These are phyloP conservation scores for Apotomis betuletana DNA, from an alignment of 2,888 invertebrate species.

Conservation along the genomic window DNA sequence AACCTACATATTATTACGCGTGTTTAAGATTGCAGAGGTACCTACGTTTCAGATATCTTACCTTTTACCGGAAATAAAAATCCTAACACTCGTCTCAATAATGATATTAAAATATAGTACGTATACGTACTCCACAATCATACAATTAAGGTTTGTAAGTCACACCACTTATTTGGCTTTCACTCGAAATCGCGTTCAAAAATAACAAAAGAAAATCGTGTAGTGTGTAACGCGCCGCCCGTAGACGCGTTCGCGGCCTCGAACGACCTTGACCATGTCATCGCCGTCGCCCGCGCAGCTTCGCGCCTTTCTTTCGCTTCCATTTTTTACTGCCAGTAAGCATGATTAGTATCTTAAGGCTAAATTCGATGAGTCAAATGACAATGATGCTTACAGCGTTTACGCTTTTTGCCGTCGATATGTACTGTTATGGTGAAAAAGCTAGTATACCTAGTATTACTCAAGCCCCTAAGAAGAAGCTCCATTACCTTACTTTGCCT, in stretches of 20 bases:
- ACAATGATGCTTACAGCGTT: too few species aligned
- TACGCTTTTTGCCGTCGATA: too few species aligned
- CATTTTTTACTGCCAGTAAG: constrained; percentile 41
- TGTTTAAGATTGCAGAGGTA: too few species aligned
- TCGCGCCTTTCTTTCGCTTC: constrained; percentile 40
- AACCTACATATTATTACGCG: too few species aligned
- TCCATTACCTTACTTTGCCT: too few species aligned
- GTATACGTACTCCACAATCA: not conserved
- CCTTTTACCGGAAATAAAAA: not conserved
- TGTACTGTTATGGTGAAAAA: too few species aligned
- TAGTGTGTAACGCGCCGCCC: constrained; percentile 57
- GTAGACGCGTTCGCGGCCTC: constrained; percentile 54
- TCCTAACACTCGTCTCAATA: too few species aligned
- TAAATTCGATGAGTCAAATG: too few species aligned
- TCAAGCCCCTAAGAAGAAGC: too few species aligned
- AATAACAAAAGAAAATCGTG: constrained; percentile 46
- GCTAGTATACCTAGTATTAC: too few species aligned
- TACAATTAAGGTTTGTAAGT: constrained; percentile 22
- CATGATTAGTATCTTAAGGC: constrained; percentile 35
- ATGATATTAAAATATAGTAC: not conserved
- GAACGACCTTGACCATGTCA: constrained; percentile 78
- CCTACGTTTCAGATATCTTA: too few species aligned
- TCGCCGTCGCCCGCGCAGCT: constrained; percentile 48
- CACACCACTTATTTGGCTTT: constrained; percentile 16
- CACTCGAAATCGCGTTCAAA: constrained; percentile 10